Evolutionary conservation across 2,888 invertebrate genomes (phyloP).

Genomic region (Ectobius pallidus): DNA sequence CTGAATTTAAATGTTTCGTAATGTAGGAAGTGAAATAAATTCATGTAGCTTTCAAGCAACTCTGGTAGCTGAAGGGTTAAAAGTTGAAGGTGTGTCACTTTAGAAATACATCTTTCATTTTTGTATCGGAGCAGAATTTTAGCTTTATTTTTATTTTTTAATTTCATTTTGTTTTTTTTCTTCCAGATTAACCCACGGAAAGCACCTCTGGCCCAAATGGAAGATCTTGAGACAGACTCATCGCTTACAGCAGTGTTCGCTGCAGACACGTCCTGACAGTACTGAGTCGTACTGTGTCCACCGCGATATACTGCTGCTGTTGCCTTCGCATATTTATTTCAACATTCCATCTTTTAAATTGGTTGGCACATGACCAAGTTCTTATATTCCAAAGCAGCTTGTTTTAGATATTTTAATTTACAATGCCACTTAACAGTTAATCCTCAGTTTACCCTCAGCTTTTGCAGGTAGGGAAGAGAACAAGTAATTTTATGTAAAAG

Average conservation of each 20-base stretch:
- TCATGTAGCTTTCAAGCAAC: too few relatives aligned
- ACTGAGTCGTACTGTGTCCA: neutral
- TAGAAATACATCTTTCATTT: too few relatives aligned
- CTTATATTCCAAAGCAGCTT: constrained; percentile 26
- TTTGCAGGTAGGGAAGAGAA: constrained; percentile 21
- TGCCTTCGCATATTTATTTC: constrained; percentile 9
- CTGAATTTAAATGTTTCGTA: too few relatives aligned
- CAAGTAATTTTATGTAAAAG: constrained; percentile 5
- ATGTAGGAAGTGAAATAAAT: too few relatives aligned
- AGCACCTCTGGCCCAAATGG: constrained; percentile 42
- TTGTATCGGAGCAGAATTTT: too few relatives aligned
- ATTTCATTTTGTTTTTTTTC: neutral
- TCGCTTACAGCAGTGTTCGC: constrained; percentile 2
- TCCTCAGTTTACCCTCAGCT: constrained; percentile 16
- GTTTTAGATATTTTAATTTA: neutral
- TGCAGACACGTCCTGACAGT: neutral
- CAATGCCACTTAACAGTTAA: neutral
- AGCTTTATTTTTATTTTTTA: neutral
- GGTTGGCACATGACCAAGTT: neutral
- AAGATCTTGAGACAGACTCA: constrained; percentile 36
- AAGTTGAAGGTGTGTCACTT: too few relatives aligned
- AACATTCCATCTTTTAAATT: constrained; percentile 23
- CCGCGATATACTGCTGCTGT: constrained; percentile 12
- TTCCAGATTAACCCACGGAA: constrained; percentile 41
- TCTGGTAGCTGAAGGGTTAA: too few relatives aligned